These are phyloP conservation scores for Poeciliopsis turneri DNA, from an alignment of 2,797 vertebrate species.

Conservation along the genomic window DNA sequence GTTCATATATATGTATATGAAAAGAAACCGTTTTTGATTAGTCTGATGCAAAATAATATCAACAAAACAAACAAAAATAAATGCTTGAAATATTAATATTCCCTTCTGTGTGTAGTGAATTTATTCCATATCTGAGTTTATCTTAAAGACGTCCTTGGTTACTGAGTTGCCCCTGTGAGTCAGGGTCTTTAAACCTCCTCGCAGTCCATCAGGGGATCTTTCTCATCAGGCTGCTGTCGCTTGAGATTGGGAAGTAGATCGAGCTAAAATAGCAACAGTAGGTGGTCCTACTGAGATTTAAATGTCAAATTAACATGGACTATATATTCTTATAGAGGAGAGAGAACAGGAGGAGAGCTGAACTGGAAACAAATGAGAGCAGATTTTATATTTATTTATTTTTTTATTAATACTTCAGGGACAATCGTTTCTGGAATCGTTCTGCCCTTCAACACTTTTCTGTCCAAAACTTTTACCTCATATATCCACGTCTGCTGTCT, in stretches of 20 bases:
- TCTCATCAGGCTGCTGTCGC: slow-evolving; percentile 53
- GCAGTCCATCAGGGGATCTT: slow-evolving; percentile 29
- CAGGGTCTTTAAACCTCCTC: slow-evolving; percentile 31
- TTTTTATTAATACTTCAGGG: slow-evolving; percentile 35
- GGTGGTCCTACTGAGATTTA: slow-evolving; percentile 58
- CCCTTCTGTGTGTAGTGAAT: background rate
- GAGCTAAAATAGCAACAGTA: slow-evolving; percentile 37
- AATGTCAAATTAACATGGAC: slow-evolving; percentile 70
- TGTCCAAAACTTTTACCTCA: slow-evolving; percentile 30
- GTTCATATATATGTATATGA: background rate
- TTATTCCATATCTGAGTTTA: too few species aligned
- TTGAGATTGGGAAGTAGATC: slow-evolving; percentile 49
- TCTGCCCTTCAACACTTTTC: slow-evolving; percentile 32
- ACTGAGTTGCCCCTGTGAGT: slow-evolving; percentile 34
- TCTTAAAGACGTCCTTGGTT: background rate
- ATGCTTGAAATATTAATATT: background rate
- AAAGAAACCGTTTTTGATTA: background rate
- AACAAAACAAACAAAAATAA: background rate
- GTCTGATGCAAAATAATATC: slow-evolving; percentile 1
- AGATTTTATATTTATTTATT: slow-evolving; percentile 23
- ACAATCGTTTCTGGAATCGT: slow-evolving; percentile 31
- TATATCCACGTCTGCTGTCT: slow-evolving; percentile 49
- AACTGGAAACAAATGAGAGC: slow-evolving; percentile 29
- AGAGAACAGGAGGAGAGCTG: slow-evolving; percentile 20
- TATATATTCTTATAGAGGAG: slow-evolving; percentile 31